A percentile compares a stretch with the other conserved stretches of the same genome.
These are phyloP conservation scores for Microcaecilia unicolor DNA, from an alignment of 2,797 vertebrate genomes.

Conservation along the genomic window DNA sequence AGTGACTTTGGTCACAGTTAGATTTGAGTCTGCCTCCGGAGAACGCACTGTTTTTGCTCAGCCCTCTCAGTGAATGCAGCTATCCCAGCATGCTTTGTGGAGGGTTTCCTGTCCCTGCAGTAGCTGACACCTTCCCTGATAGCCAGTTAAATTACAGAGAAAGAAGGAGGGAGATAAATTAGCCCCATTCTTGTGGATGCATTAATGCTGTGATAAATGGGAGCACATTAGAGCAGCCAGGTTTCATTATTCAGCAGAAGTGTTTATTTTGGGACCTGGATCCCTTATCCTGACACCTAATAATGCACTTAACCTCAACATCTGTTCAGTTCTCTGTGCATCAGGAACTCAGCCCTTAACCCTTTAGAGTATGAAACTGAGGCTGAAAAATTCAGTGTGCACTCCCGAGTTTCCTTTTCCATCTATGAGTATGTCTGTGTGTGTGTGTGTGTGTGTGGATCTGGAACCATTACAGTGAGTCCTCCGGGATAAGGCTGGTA, in stretches of 20 bases:
- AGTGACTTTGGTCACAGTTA: background rate
- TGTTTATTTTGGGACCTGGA: slow-evolving; percentile 14
- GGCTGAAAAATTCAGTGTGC: too few relatives aligned
- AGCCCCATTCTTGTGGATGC: background rate
- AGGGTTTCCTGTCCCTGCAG: slow-evolving; percentile 2
- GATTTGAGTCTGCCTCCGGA: background rate
- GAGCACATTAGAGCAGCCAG: background rate
- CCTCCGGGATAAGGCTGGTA: too few relatives aligned
- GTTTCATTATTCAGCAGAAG: slow-evolving; percentile 19
- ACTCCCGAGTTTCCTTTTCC: too few relatives aligned
- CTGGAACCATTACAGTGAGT: too few relatives aligned
- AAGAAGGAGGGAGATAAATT: background rate
- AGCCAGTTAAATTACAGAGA: background rate
- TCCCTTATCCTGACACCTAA: slow-evolving; percentile 21
- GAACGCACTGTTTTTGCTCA: background rate
- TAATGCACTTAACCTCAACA: slow-evolving; percentile 11
- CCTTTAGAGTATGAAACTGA: background rate
- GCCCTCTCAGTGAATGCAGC: background rate
- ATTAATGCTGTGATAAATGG: slow-evolving; percentile 11
- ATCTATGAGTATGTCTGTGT: too few relatives aligned
- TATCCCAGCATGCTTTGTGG: background rate
- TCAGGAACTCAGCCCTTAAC: background rate
- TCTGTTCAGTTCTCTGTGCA: background rate
- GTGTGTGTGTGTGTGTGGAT: too few relatives aligned
- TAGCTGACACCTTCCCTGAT: background rate